phyloP scores from a whole-genome alignment of 2,888 invertebrate genomes.

The Lapara coniferarum region DNA sequence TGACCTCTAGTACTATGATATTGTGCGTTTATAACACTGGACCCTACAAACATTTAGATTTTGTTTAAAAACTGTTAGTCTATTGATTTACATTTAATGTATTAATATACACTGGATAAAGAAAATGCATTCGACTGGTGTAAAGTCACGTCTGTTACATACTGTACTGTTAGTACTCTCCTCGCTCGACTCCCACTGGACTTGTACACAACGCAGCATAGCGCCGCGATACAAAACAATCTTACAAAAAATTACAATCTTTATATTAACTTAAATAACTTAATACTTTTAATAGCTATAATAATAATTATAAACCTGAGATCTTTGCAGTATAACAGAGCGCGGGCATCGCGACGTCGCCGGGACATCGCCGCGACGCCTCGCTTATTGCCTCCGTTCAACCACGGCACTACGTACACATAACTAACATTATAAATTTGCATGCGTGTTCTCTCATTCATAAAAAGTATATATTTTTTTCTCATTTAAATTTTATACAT shows the following conservation, averaged over 20 bases:
- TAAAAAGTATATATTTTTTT: constrained; percentile 73
- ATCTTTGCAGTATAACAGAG: constrained; percentile 73
- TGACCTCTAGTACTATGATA: constrained; percentile 80
- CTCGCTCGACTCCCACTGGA: constrained; percentile 62
- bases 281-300: constrained; percentile 83
- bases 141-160: constrained; percentile 54
- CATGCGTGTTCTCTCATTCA: constrained; percentile 73
- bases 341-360: constrained; percentile 36
- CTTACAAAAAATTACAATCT: constrained; percentile 80
- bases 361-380: constrained; percentile 42
- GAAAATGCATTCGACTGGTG: constrained; percentile 71
- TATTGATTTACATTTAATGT: constrained; percentile 79
- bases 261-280: constrained; percentile 84
- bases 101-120: constrained; percentile 78
- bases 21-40: constrained; percentile 83
- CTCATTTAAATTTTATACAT: constrained; percentile 79
- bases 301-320: constrained; percentile 78
- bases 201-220: constrained; percentile 46
- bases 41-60: constrained; percentile 83
- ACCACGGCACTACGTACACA: constrained; percentile 57
- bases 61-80: constrained; percentile 78
- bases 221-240: constrained; percentile 74
- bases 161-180: constrained; percentile 65
- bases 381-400: constrained; percentile 59
- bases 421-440: constrained; percentile 65